phyloP scores from a whole-genome alignment of 2,113 vertebrate genomes.

The Carassius auratus region DNA sequence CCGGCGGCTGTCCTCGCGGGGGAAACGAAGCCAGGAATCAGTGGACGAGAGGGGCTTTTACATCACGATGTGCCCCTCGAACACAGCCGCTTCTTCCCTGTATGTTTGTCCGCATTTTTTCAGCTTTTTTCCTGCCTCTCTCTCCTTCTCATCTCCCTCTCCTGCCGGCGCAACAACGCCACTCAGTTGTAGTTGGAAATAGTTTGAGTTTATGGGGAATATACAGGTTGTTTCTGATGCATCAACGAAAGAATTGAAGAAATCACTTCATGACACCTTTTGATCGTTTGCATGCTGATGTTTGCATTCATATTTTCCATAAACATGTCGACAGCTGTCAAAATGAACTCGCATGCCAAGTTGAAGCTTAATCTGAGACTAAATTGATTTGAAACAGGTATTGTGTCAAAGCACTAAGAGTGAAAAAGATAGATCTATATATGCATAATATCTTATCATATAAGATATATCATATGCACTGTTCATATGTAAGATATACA shows the following conservation, averaged over 20 bases:
- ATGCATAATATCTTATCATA: not conserved
- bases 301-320: not conserved
- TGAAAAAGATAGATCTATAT: too few species aligned
- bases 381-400: not conserved
- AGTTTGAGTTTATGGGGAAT: constrained; percentile 69
- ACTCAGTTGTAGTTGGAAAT: constrained; percentile 90
- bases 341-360: not conserved
- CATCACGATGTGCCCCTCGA: constrained; percentile 64
- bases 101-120: constrained; percentile 82
- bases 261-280: not conserved
- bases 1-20: constrained; percentile 60
- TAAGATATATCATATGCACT: not conserved
- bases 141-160: constrained; percentile 74
- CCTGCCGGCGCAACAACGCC: constrained; percentile 90
- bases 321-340: constrained; percentile 6
- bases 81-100: constrained; percentile 64
- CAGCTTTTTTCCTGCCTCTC: constrained; percentile 73
- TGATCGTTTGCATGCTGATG: not conserved
- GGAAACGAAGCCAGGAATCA: constrained; percentile 61
- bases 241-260: not conserved
- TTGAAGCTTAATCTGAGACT: not conserved
- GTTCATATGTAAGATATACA: not conserved
- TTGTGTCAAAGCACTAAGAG: not conserved
- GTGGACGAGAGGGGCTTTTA: constrained; percentile 63
- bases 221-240: constrained; percentile 61